Base-by-base conservation (phyloP, 2,113 vertebrate genomes). In the Poeciliopsis prolifica region DNA sequence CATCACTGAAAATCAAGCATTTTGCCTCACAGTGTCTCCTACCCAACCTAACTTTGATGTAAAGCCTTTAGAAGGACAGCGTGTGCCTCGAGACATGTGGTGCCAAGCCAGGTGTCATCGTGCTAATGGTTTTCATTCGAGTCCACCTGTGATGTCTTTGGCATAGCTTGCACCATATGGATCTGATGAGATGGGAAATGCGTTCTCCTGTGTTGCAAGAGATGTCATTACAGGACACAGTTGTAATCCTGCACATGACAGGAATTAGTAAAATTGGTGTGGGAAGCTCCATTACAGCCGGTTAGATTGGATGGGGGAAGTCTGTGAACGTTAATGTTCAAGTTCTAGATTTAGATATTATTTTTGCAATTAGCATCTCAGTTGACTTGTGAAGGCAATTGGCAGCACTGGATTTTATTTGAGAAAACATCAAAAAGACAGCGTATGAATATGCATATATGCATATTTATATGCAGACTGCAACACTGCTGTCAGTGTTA, bases 131-230 rank as follows among this genome's bases (percentile, higher is more conserved):
- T 90, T 85, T 83, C 74, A 83, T 87, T 79, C 33, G 61, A 68
- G 79, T 87, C 77, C 88, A 90, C 87, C 91, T 92, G 89, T 80
- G 75, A 72, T 28, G 63, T 83, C 65, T 76, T 76, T 86, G 87
- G 86, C 73, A 68, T 26, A 64, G 31, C 28, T 75, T 70, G 26
- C 33, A 37, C 61, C 79, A 64, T 62, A 66, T 82, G 82, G 64
- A 79, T 86, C 74, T 78, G 78, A 84, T 88, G 62, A 86, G 48
- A 81, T 81, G 54, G 1, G 26, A 77, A 54, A 81, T 78, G 33
- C 60, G 30, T 48, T 81, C 58, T 24, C n/a, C 75, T 48, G 75
- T 67, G 70, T 75, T 69, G 63, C 30, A 77, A 71, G 75, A 58
- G 62, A 65, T 35, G 72, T 51, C 61, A 79, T 79, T 68, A 58